Conservation (phyloP, 2,797 vertebrate species). For the Valencia hispanica region DNA sequence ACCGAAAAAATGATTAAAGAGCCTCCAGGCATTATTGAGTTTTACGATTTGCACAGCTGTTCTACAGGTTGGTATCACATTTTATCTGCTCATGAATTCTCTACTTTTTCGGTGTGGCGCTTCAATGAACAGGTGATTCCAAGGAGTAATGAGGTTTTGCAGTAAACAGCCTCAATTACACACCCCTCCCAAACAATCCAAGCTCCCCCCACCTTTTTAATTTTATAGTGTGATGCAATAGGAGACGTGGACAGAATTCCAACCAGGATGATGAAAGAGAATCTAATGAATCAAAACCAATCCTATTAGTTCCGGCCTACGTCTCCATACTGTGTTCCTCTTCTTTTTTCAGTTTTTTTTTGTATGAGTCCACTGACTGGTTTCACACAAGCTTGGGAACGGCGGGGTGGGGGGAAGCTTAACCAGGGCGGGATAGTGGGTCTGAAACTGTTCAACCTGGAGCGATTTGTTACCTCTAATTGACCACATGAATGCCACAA, state of each 20-base stretch:
- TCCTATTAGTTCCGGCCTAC: constrained; percentile 90
- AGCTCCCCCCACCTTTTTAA: constrained; percentile 53
- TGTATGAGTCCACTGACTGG: constrained; percentile 68
- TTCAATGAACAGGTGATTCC: constrained; percentile 58
- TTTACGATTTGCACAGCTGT: not conserved
- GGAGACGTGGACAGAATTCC: constrained; percentile 87
- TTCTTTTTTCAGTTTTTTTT: constrained; percentile 42
- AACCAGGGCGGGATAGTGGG: constrained; percentile 38
- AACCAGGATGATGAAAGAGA: constrained; percentile 88
- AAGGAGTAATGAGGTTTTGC: constrained; percentile 61
- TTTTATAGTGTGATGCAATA: constrained; percentile 82
- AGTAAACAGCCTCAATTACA: constrained; percentile 67
- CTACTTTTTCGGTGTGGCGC: not conserved
- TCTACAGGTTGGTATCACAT: not conserved
- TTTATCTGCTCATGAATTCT: not conserved
- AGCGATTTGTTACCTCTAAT: constrained; percentile 68
- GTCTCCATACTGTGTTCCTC: constrained; percentile 79
- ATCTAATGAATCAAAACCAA: constrained; percentile 92
- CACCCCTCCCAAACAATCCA: constrained; percentile 57
- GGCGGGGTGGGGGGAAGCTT: constrained; percentile 6
- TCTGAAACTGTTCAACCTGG: constrained; percentile 57
- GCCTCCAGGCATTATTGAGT: not conserved
- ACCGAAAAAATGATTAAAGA: not conserved
- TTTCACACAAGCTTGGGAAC: constrained; percentile 76
- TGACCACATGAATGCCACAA: constrained; percentile 64